Percentiles rank a stretch among this genome's conserved stretches.
These are phyloP conservation scores for Brachyhypopomus occidentalis DNA, from an alignment of 2,113 vertebrate species.

Conservation along the genomic window DNA sequence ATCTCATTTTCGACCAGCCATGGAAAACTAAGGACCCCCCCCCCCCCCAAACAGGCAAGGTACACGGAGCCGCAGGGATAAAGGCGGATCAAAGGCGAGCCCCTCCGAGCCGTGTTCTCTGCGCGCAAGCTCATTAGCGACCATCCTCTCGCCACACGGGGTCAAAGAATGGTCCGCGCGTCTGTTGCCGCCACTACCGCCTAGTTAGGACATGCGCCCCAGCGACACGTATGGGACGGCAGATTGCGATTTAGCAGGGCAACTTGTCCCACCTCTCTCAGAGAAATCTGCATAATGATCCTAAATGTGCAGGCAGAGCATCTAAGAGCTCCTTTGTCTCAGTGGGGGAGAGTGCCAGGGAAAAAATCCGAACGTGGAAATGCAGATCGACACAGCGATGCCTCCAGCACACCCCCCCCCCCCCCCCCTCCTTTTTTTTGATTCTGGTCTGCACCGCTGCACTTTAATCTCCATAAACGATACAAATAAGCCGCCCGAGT, in stretches of 20 bases:
- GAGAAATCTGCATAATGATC: slow-evolving; percentile 38
- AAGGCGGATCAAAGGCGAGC: slow-evolving; percentile 38
- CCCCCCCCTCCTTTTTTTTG: slow-evolving; percentile 3
- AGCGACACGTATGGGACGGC: neutral
- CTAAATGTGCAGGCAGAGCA: slow-evolving; percentile 18
- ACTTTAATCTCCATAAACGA: slow-evolving; percentile 52
- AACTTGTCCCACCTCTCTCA: neutral
- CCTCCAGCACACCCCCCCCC: neutral
- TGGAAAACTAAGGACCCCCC: slow-evolving; percentile 32
- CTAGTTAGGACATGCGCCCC: slow-evolving; percentile 16
- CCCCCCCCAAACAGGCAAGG: slow-evolving; percentile 28
- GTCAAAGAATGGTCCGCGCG: slow-evolving; percentile 11
- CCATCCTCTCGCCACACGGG: slow-evolving; percentile 24
- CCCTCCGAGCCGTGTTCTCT: slow-evolving; percentile 4
- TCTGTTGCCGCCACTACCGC: neutral
- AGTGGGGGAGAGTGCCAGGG: slow-evolving; percentile 11
- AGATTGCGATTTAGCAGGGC: slow-evolving; percentile 4
- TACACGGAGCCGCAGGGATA: slow-evolving; percentile 8
- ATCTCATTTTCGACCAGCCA: slow-evolving; percentile 30
- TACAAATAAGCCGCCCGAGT: slow-evolving; percentile 41
- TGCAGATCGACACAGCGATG: slow-evolving; percentile 3
- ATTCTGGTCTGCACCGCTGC: slow-evolving; percentile 17
- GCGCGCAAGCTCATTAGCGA: slow-evolving; percentile 37
- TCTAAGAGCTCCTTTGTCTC: slow-evolving; percentile 31
- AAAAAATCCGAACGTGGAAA: slow-evolving; percentile 28